Conservation (phyloP, 30 jellyfish, hydroid and myxozoan species). For the Mastigias papua region DNA sequence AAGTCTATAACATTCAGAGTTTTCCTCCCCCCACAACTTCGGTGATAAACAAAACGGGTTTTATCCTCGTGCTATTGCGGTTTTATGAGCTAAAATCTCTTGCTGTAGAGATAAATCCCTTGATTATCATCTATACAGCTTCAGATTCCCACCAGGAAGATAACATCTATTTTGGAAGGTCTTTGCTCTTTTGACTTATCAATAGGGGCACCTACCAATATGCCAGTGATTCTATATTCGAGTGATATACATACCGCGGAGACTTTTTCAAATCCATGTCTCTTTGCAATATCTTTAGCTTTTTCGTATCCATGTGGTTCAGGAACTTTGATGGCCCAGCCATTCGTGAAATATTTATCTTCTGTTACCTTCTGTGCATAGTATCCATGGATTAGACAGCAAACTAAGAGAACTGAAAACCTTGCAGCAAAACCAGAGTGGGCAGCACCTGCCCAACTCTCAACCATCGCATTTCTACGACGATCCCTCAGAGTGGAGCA, state of each 20-base stretch:
- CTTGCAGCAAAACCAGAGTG: conserved; percentile 22
- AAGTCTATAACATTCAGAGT: too few species aligned
- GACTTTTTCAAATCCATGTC: conserved; percentile 96
- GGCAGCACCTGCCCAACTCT: conserved; percentile 78
- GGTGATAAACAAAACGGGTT: too few species aligned
- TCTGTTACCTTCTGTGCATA: conserved; percentile 42
- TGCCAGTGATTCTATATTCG: not conserved
- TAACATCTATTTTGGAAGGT: not conserved
- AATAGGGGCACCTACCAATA: conserved; percentile 6
- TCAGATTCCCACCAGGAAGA: not conserved
- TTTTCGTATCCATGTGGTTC: conserved; percentile 82
- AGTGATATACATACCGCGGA: conserved; percentile 73
- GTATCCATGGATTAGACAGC: conserved; percentile 9
- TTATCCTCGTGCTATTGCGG: too few species aligned
- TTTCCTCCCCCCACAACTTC: too few species aligned
- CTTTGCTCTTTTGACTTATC: conserved; percentile 53
- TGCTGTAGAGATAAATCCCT: too few species aligned
- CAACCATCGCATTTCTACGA: conserved; percentile 94
- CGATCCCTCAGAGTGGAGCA: conserved; percentile 58
- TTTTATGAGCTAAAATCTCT: too few species aligned
- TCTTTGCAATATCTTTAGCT: conserved; percentile 93
- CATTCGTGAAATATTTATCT: conserved; percentile 91
- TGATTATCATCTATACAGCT: not conserved
- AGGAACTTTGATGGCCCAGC: conserved; percentile 97
- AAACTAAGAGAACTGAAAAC: not conserved